phyloP scores from a whole-genome alignment of 2,888 invertebrate species.

The Oxycera nigricornis region DNA sequence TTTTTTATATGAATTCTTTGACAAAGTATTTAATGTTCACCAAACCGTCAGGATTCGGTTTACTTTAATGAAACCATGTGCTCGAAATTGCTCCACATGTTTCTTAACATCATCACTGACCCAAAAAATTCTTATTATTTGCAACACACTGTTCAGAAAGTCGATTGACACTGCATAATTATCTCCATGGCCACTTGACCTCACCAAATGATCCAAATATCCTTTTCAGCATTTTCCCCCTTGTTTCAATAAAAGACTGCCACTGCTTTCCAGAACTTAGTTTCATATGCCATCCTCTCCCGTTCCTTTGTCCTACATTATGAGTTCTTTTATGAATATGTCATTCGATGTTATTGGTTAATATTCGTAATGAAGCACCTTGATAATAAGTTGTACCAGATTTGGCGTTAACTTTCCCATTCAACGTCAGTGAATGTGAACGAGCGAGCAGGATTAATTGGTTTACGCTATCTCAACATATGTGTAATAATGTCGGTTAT shows the following conservation, averaged over 20 bases:
- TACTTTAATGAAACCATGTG: too few relatives aligned
- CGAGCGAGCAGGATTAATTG: constrained; percentile 12
- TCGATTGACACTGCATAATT: not conserved
- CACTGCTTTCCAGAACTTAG: not conserved
- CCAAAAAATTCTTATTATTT: too few relatives aligned
- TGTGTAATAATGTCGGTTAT: constrained; percentile 1
- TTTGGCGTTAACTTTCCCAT: constrained; percentile 31
- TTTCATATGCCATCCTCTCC: not conserved
- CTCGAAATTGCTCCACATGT: not conserved
- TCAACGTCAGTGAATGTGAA: constrained; percentile 8
- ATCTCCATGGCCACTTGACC: not conserved
- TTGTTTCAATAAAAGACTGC: not conserved
- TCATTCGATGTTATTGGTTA: constrained; percentile 37
- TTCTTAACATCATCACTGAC: not conserved
- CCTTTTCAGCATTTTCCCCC: not conserved
- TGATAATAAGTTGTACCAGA: constrained; percentile 17
- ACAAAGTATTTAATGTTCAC: too few relatives aligned
- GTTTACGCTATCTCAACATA: constrained; percentile 21
- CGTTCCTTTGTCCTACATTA: constrained; percentile 4
- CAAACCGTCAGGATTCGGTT: too few relatives aligned
- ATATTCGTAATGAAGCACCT: constrained; percentile 36
- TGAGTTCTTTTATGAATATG: constrained; percentile 33
- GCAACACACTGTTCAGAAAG: too few relatives aligned
- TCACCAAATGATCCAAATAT: not conserved
- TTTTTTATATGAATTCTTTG: too few relatives aligned